A percentile compares a stretch with the other conserved stretches of the same genome.
phyloP scores from a whole-genome alignment of 2,888 invertebrate genomes.

The Drosophila niveifrons region DNA sequence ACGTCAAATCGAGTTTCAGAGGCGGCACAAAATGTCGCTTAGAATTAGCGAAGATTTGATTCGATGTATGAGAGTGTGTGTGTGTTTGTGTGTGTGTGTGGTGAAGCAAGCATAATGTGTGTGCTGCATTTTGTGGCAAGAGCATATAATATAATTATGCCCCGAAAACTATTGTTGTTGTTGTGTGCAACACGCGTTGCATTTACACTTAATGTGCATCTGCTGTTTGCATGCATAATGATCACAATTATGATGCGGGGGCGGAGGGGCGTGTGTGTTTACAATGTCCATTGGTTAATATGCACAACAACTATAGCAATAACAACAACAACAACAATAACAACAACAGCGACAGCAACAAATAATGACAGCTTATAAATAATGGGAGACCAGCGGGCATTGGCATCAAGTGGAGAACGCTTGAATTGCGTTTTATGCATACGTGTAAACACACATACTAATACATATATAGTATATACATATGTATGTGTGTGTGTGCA shows the following conservation, averaged over 20 bases:
- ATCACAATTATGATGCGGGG: constrained; percentile 16
- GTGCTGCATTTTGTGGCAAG: constrained; percentile 12
- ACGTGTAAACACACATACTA: background rate
- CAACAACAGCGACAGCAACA: constrained; percentile 22
- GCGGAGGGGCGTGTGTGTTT: background rate
- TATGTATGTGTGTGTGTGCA: background rate
- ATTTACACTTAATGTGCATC: constrained; percentile 42
- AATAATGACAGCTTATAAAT: constrained; percentile 50
- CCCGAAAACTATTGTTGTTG: constrained; percentile 14
- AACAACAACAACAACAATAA: constrained; percentile 5
- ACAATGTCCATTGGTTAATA: constrained; percentile 31
- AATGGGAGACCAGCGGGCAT: constrained; percentile 36
- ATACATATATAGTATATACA: background rate
- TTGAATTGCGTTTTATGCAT: constrained; percentile 8
- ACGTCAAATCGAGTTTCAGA: too few relatives aligned
- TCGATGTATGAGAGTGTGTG: background rate
- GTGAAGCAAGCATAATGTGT: background rate
- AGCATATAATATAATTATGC: constrained; percentile 35
- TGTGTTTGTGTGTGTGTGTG: too few relatives aligned
- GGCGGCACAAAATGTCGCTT: background rate
- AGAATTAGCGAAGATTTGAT: background rate
- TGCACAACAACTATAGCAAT: constrained; percentile 9
- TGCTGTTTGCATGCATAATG: constrained; percentile 41
- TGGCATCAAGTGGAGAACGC: constrained; percentile 21
- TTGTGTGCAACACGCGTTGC: constrained; percentile 1